Evolutionary conservation across 2,113 vertebrate genomes (phyloP).

Genomic region (Stigmatopora nigra): DNA sequence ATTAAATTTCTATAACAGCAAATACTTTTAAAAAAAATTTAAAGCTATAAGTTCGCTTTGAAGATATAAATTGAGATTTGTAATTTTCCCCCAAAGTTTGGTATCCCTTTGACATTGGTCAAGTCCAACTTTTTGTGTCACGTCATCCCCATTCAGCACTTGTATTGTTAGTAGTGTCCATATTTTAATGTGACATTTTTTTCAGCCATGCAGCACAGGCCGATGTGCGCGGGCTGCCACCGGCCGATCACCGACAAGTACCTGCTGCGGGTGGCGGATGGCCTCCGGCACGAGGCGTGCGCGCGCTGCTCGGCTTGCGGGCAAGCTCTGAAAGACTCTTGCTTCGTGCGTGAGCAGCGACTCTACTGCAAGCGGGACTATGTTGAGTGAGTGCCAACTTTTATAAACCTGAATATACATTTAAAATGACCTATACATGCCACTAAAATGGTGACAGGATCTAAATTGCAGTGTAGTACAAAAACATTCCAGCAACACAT

Average conservation of each 20-base stretch:
- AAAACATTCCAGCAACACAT: no score
- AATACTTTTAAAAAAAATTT: no score
- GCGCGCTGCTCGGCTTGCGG: conserved; percentile 84
- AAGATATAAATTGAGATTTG: no score
- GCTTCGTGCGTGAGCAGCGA: conserved; percentile 88
- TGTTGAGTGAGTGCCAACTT: conserved; percentile 75
- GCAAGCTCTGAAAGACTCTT: conserved; percentile 82
- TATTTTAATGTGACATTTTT: not conserved
- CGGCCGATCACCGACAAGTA: conserved; percentile 84
- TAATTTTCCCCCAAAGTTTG: no score
- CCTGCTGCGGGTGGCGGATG: conserved; percentile 85
- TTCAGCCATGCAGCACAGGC: conserved; percentile 69
- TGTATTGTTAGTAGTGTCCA: not conserved
- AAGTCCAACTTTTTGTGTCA: no score
- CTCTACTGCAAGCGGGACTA: conserved; percentile 94
- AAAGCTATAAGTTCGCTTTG: no score
- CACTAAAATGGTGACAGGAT: not conserved
- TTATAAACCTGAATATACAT: not conserved
- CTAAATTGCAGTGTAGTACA: no score
- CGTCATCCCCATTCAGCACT: no score
- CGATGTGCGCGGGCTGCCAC: conserved; percentile 86
- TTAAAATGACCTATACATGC: not conserved
- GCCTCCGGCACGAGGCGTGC: conserved; percentile 93
- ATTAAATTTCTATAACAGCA: no score
- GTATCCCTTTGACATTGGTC: no score